Conservation (phyloP, 2,797 vertebrate genomes). For the Acanthopagrus latus region DNA sequence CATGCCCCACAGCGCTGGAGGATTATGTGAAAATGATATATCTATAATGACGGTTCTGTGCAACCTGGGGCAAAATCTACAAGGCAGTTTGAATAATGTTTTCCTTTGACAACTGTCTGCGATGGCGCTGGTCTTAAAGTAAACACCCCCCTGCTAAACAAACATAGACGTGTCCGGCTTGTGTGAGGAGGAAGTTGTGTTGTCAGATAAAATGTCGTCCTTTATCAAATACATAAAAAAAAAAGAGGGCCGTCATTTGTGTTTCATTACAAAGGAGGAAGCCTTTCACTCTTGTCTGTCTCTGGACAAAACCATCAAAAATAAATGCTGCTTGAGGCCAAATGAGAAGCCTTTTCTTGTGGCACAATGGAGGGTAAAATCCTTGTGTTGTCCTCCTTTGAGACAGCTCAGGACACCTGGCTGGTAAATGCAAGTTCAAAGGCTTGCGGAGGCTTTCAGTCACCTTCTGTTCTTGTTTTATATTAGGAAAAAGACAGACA, state of each 20-base stretch:
- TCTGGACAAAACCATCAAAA: constrained; percentile 64
- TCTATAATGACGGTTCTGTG: constrained; percentile 47
- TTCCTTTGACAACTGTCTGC: constrained; percentile 44
- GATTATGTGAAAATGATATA: constrained; percentile 64
- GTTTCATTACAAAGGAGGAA: constrained; percentile 53
- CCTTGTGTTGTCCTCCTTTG: constrained; percentile 65
- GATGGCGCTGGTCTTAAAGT: constrained; percentile 50
- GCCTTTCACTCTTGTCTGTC: constrained; percentile 53
- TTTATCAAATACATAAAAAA: constrained; percentile 47
- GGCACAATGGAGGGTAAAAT: constrained; percentile 72
- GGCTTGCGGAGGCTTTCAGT: constrained; percentile 49
- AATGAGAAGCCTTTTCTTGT: constrained; percentile 73
- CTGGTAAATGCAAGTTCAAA: constrained; percentile 76
- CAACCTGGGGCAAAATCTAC: constrained; percentile 45
- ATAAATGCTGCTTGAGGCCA: constrained; percentile 70
- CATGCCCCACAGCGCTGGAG: constrained; percentile 53
- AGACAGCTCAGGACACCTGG: constrained; percentile 77
- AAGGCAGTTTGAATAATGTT: constrained; percentile 53
- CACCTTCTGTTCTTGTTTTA: constrained; percentile 59
- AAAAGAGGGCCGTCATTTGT: constrained; percentile 37
- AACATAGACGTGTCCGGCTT: constrained; percentile 55
- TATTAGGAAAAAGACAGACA: constrained; percentile 59
- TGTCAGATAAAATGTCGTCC: constrained; percentile 23
- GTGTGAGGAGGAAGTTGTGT: constrained; percentile 60
- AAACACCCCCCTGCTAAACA: constrained; percentile 54